Conservation (phyloP, 2,888 invertebrate genomes). For the Drosophila kanekoi region DNA sequence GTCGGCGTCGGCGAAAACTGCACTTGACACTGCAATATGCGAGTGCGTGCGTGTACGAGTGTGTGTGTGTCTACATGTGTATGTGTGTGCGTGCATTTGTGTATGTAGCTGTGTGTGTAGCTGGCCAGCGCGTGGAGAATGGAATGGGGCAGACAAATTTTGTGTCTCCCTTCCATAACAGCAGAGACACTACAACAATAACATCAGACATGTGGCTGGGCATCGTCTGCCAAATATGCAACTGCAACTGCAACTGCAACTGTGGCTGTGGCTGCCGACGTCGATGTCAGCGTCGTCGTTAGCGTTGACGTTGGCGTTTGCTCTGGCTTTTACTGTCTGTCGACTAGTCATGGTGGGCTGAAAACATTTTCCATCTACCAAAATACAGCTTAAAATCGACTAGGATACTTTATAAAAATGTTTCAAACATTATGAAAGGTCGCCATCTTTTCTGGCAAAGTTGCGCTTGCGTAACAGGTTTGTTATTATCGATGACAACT, state of each 20-base stretch:
- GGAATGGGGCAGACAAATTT: conserved; percentile 68
- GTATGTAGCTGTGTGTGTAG: conserved; percentile 10
- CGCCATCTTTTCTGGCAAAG: no score
- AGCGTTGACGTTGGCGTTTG: conserved; percentile 1
- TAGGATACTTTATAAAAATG: not conserved
- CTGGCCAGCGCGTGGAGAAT: conserved; percentile 18
- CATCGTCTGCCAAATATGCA: conserved; percentile 32
- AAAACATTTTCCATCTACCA: conserved; percentile 1
- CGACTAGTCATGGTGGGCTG: conserved; percentile 10
- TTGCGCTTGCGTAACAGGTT: no score
- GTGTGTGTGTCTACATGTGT: conserved; percentile 7
- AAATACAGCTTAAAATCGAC: not conserved
- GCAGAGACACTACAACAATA: conserved; percentile 15
- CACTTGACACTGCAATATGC: conserved; percentile 54
- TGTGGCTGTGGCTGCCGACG: conserved; percentile 22
- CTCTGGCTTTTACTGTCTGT: conserved; percentile 3
- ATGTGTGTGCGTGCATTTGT: conserved; percentile 7
- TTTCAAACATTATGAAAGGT: no score
- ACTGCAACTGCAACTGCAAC: conserved; percentile 36
- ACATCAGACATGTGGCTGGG: conserved; percentile 32
- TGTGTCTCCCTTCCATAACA: conserved; percentile 39
- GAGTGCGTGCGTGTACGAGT: conserved; percentile 1
- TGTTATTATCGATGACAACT: no score
- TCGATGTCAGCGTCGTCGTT: conserved; percentile 3
- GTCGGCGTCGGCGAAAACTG: conserved; percentile 34